These are phyloP conservation scores for Epistrophe grossulariae DNA, from an alignment of 2,888 invertebrate genomes.

Conservation along the genomic window DNA sequence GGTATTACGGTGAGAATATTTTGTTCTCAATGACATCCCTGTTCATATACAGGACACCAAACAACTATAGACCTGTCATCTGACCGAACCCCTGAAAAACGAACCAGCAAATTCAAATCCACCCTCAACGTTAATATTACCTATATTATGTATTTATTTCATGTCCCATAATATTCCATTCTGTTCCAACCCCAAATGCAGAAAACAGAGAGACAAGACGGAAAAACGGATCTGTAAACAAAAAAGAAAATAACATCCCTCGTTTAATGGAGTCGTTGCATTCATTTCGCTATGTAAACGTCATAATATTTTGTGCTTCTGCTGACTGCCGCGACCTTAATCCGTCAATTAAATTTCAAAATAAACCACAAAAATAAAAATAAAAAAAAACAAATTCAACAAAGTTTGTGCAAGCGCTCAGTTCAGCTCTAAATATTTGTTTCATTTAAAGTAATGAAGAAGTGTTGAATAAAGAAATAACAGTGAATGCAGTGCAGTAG, in stretches of 20 bases:
- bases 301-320: slow-evolving; percentile 58
- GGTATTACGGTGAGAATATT: background rate
- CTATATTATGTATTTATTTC: no score
- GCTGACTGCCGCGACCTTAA: slow-evolving; percentile 41
- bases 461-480: slow-evolving; percentile 59
- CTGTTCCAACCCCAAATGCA: slow-evolving; percentile 46
- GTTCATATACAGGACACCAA: slow-evolving; percentile 8
- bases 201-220: slow-evolving; percentile 39
- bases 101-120: slow-evolving; percentile 30
- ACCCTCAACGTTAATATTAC: slow-evolving; percentile 7
- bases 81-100: slow-evolving; percentile 10
- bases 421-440: slow-evolving; percentile 16
- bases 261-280: slow-evolving; percentile 33
- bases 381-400: slow-evolving; percentile 9
- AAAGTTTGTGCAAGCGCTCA: slow-evolving; percentile 45
- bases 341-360: slow-evolving; percentile 51
- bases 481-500: slow-evolving; percentile 31
- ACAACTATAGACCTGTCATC: slow-evolving; percentile 37
- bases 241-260: slow-evolving; percentile 40
- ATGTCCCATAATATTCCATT: slow-evolving; percentile 57
- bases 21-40: slow-evolving; percentile 57
- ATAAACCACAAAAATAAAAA: slow-evolving; percentile 28
- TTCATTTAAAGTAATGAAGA: slow-evolving; percentile 40
- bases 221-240: slow-evolving; percentile 64
- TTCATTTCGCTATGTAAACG: slow-evolving; percentile 62